Conservation (phyloP, 92 coral and sea anemone species). For the Pocillopora grandis region DNA sequence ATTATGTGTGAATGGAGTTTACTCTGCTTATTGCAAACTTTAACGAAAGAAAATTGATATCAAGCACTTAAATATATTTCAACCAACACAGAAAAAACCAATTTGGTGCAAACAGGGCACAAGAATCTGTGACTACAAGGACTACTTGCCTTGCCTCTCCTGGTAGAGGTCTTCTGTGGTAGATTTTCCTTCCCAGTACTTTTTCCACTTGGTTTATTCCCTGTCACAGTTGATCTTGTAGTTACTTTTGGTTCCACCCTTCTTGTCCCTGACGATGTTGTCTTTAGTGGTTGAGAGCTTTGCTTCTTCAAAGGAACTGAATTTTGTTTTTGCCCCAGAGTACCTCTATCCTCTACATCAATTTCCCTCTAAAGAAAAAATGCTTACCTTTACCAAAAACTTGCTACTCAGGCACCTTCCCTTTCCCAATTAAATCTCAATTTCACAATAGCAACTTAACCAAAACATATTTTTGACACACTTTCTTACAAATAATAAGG, state of each 20-base stretch:
- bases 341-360: constrained; percentile 43
- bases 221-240: constrained; percentile 16
- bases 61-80: too few species aligned
- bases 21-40: too few species aligned
- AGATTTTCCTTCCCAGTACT: constrained; percentile 69
- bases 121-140: not conserved
- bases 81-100: too few species aligned
- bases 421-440: not conserved
- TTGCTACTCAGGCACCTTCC: not conserved
- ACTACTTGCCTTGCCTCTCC: constrained; percentile 70
- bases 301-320: constrained; percentile 8
- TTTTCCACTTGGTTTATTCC: constrained; percentile 29
- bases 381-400: not conserved
- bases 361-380: constrained; percentile 72
- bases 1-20: too few species aligned
- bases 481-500: too few species aligned
- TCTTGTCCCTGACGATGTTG: constrained; percentile 33
- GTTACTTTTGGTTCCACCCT: constrained; percentile 46
- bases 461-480: too few species aligned
- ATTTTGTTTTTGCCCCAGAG: constrained; percentile 1
- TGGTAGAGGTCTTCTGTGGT: constrained; percentile 43
- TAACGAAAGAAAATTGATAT: too few species aligned
- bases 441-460: too few species aligned
- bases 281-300: constrained; percentile 23
- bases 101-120: not conserved